Percentiles rank a stretch among this genome's conserved stretches.
Evolutionary conservation across 2,797 vertebrate genomes (phyloP).

Genomic region (Ibycter americanus): DNA sequence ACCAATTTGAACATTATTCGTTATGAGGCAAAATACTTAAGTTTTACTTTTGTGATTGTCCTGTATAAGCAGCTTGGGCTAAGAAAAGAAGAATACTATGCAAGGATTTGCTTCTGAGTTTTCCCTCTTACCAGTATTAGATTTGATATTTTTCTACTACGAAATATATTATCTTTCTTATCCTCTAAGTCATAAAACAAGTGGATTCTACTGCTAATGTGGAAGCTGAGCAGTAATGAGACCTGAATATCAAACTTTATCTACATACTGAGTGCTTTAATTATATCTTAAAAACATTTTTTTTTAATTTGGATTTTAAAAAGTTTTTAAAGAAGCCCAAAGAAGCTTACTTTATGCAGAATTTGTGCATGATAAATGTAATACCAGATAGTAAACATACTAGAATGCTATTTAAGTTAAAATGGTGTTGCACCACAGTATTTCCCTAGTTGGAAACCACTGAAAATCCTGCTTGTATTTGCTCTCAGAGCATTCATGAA

Average conservation of each 20-base stretch:
- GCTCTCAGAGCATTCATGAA: background rate
- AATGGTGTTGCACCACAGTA: conserved; percentile 37
- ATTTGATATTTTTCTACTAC: background rate
- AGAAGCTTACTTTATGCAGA: conserved; percentile 27
- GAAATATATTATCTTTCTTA: background rate
- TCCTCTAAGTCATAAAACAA: background rate
- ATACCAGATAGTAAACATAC: conserved; percentile 41
- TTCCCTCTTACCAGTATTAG: conserved; percentile 8
- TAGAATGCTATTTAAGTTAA: conserved; percentile 48
- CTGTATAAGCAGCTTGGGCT: background rate
- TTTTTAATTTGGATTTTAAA: conserved; percentile 29
- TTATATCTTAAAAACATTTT: conserved; percentile 24
- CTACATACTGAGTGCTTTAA: conserved; percentile 23
- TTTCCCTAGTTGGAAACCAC: background rate
- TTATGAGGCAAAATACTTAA: background rate
- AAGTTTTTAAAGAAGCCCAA: conserved; percentile 37
- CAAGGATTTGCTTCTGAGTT: background rate
- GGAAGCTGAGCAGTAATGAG: conserved; percentile 39
- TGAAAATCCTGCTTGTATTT: background rate
- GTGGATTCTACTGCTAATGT: conserved; percentile 8
- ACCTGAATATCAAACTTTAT: conserved; percentile 58
- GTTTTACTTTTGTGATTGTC: background rate
- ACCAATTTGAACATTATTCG: background rate
- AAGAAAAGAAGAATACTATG: background rate
- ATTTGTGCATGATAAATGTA: conserved; percentile 32